Percentiles rank a stretch among this genome's conserved stretches.
These are phyloP conservation scores for Chironomus tentans DNA, from an alignment of 2,888 invertebrate species.

Conservation along the genomic window DNA sequence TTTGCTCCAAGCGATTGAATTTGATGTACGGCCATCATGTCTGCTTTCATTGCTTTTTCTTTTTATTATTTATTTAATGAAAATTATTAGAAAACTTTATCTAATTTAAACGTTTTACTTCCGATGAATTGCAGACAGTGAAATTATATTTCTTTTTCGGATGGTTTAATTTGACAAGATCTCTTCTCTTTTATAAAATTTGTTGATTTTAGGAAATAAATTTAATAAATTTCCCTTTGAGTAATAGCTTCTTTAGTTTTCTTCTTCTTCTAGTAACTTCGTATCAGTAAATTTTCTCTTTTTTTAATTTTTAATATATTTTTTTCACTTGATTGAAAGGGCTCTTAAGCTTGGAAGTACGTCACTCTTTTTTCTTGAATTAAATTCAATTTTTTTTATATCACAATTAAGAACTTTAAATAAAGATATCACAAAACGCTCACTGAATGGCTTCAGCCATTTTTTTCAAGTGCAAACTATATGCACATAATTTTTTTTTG, in stretches of 20 bases:
- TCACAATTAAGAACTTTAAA: neutral
- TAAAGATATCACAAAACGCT: neutral
- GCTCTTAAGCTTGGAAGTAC: neutral
- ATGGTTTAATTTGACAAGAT: neutral
- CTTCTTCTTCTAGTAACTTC: neutral
- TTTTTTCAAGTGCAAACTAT: neutral
- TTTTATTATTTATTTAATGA: neutral
- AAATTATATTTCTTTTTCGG: too few relatives aligned
- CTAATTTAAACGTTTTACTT: neutral
- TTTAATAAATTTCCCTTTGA: too few relatives aligned
- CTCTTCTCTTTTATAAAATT: neutral
- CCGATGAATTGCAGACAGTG: neutral
- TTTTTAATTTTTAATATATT: neutral
- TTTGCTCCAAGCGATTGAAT: slow-evolving; percentile 51
- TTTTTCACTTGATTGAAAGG: neutral
- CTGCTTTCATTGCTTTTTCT: slow-evolving; percentile 44
- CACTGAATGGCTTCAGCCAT: neutral
- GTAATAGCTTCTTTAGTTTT: neutral
- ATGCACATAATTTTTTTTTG: neutral
- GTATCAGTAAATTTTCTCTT: neutral
- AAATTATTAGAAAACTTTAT: too few relatives aligned
- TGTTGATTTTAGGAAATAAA: neutral
- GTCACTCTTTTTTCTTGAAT: neutral
- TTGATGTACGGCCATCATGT: slow-evolving; percentile 50
- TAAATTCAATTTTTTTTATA: neutral